Evolutionary conservation across 2,113 vertebrate species (phyloP).

Genomic region (Nannospalax galili): DNA sequence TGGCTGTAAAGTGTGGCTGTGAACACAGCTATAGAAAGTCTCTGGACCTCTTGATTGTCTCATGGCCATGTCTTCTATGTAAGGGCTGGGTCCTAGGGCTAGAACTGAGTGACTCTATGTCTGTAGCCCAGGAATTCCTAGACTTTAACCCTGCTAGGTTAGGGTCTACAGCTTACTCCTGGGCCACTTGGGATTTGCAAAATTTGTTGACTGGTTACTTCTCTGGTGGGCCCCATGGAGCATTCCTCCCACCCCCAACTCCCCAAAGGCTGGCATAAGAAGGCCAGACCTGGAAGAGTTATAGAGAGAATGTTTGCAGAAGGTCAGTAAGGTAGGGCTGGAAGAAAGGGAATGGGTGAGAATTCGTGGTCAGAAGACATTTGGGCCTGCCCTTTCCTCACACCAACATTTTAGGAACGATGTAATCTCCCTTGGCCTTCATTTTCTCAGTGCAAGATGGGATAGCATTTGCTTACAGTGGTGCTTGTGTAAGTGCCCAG

Average conservation of each 20-base stretch:
- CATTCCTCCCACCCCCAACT: fast-evolving
- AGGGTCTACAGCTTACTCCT: neutral
- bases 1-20: neutral
- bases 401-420: neutral
- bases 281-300: neutral
- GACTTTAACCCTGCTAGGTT: neutral
- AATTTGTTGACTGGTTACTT: neutral
- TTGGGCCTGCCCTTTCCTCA: neutral
- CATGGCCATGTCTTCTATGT: neutral
- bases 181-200: neutral
- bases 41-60: neutral
- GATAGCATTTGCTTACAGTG: neutral
- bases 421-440: neutral
- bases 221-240: neutral
- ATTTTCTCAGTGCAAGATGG: neutral
- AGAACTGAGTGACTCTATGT: neutral
- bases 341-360: neutral
- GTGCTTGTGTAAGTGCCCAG: neutral
- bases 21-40: neutral
- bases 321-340: neutral
- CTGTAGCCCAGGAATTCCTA: neutral
- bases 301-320: neutral
- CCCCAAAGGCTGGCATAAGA: neutral
- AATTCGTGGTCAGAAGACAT: neutral
- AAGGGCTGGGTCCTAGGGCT: neutral